A percentile compares a stretch with the other conserved stretches of the same genome.
Evolutionary conservation across 2,113 vertebrate genomes (phyloP).

Genomic region (Leptosomus discolor): DNA sequence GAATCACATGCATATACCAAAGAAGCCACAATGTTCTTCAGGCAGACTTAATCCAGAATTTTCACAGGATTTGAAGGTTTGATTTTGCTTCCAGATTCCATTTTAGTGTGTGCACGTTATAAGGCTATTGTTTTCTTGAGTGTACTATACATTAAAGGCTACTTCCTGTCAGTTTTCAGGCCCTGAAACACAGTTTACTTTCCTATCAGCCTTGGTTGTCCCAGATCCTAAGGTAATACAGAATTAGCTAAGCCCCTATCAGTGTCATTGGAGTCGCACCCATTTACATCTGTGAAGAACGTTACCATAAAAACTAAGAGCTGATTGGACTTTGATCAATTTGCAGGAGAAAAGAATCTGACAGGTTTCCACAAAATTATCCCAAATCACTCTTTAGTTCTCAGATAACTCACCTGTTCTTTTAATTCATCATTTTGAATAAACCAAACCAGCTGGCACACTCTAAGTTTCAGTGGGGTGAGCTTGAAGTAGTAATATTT

Average conservation of each 20-base stretch:
- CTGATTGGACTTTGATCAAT: background rate
- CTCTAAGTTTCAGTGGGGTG: background rate
- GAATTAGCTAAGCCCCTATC: background rate
- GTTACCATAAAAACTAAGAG: background rate
- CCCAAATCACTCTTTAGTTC: background rate
- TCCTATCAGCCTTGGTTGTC: background rate
- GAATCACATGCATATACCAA: background rate
- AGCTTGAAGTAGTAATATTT: background rate
- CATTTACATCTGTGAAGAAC: background rate
- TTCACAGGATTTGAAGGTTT: background rate
- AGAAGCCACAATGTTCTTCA: background rate
- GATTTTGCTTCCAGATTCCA: background rate
- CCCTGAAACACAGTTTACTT: background rate
- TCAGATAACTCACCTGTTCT: background rate
- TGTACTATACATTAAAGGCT: background rate
- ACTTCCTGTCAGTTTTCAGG: background rate
- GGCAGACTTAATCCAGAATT: background rate
- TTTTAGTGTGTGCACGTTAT: background rate
- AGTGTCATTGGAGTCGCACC: background rate
- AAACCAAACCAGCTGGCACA: background rate
- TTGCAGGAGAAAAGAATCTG: background rate
- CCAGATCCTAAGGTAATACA: background rate
- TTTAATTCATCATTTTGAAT: background rate
- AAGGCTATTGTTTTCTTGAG: background rate
- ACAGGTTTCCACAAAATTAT: background rate